Base-by-base conservation (phyloP, 2,888 invertebrate genomes). In the Elmis aenea region DNA sequence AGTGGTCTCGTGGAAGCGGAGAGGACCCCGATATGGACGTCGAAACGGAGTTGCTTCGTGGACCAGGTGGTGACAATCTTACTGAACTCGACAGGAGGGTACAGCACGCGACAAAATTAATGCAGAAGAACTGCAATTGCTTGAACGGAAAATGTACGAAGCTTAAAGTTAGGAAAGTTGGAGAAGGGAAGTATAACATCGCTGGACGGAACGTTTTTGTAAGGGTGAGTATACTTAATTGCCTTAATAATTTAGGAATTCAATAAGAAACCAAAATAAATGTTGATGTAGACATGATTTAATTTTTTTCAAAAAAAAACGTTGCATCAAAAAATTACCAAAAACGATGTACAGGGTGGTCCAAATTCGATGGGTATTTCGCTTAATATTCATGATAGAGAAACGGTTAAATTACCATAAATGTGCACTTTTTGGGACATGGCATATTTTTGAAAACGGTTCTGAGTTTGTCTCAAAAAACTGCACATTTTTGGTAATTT, bases 171-270 rank as follows among this genome's bases (percentile, higher is more conserved):
- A 79, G 81, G 61, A 85, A 87, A 66, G 81, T 91, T 30, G 84
- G 87, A 36, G 90, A 90, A 68, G 90, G 90, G 9, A 82, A 84
- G 43, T 91, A 90, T 69, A 81, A 83, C 62, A 88, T 92, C 56
- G 88, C 86, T 26, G 89, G 89, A 11, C 77, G 86, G 54, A 87
- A 85, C 57, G 88, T 91, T 33, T 90, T 90, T 65, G 86, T 91
- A 46, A 75, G 91, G 73, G 90, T 91, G 68, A 73, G 79, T 69
- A 31, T 28, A 32, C 22, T n/a, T n/a, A n/a, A n/a, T n/a, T n/a
- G n/a, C n/a, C n/a, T n/a, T n/a, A n/a, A n/a, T n/a, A n/a, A n/a
- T n/a, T n/a, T n/a, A n/a, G n/a, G n/a, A n/a, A n/a, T n/a, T n/a
- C 20, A 11, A 5, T 34, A 10, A 33, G 36, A 4, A 23, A 18